A percentile compares a stretch with the other conserved stretches of the same genome.
Conservation (phyloP, 2,888 invertebrate genomes). For the Cantharis lateralis region DNA sequence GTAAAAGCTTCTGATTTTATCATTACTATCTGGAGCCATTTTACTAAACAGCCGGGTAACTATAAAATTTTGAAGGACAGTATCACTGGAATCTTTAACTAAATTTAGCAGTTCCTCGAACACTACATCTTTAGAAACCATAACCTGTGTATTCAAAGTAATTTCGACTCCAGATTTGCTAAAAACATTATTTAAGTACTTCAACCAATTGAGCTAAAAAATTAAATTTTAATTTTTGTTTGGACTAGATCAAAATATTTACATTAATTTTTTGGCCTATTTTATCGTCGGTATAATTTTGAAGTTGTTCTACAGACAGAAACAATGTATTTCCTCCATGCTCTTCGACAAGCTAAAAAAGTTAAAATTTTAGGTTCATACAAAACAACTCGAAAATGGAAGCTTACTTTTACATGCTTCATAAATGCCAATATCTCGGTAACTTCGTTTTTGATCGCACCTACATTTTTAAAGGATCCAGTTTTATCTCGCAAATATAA, state of each 20-base stretch:
- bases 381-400: constrained; percentile 32
- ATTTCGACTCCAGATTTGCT: constrained; percentile 43
- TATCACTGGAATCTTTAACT: constrained; percentile 42
- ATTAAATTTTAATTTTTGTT: neutral
- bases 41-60: constrained; percentile 49
- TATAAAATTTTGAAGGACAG: constrained; percentile 49
- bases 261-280: constrained; percentile 10
- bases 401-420: constrained; percentile 40
- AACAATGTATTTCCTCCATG: neutral
- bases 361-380: neutral
- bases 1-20: constrained; percentile 44
- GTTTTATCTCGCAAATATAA: constrained; percentile 20
- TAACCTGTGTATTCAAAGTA: constrained; percentile 40
- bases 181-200: constrained; percentile 47
- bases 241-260: neutral
- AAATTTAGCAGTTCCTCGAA: constrained; percentile 48
- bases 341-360: neutral
- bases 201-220: constrained; percentile 51
- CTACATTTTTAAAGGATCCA: constrained; percentile 23
- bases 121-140: constrained; percentile 30
- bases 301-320: constrained; percentile 35
- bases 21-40: constrained; percentile 50
- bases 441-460: constrained; percentile 25
- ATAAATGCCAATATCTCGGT: constrained; percentile 39
- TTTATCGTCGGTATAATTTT: constrained; percentile 37